Conservation (phyloP, 2,888 invertebrate species). For the Endotricha flammealis region DNA sequence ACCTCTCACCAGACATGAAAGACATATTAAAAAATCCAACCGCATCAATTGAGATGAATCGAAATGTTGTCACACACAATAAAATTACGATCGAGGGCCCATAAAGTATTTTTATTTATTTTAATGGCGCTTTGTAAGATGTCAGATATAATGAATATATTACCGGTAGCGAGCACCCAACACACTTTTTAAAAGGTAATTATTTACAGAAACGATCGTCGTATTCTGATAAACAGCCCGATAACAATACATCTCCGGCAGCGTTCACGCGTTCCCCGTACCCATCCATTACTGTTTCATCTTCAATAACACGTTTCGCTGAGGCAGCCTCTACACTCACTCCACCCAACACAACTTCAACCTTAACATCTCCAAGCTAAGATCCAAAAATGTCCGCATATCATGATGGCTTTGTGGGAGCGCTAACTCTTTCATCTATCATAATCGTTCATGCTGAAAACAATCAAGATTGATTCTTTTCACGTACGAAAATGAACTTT, state of each 20-base stretch:
- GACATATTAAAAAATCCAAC: conserved; percentile 21
- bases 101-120: conserved; percentile 70
- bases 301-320: conserved; percentile 72
- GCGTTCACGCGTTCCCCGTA: conserved; percentile 75
- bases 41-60: conserved; percentile 26
- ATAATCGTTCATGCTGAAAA: conserved; percentile 79
- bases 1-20: conserved; percentile 14
- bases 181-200: conserved; percentile 72
- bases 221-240: conserved; percentile 72
- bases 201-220: conserved; percentile 73
- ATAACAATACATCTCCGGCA: conserved; percentile 76
- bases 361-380: conserved; percentile 38
- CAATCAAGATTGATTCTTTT: conserved; percentile 73
- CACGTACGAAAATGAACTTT: conserved; percentile 36
- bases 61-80: conserved; percentile 28
- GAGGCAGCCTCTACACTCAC: conserved; percentile 40
- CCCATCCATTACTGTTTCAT: conserved; percentile 77
- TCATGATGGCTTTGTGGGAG: conserved; percentile 57
- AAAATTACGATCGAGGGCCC: conserved; percentile 22
- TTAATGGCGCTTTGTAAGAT: conserved; percentile 67
- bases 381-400: conserved; percentile 40
- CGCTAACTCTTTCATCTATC: conserved; percentile 79
- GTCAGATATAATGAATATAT: conserved; percentile 76
- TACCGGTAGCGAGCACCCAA: conserved; percentile 66
- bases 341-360: conserved; percentile 30